phyloP scores from a whole-genome alignment of 2,888 invertebrate genomes.

The Drosophila heteroneura region DNA sequence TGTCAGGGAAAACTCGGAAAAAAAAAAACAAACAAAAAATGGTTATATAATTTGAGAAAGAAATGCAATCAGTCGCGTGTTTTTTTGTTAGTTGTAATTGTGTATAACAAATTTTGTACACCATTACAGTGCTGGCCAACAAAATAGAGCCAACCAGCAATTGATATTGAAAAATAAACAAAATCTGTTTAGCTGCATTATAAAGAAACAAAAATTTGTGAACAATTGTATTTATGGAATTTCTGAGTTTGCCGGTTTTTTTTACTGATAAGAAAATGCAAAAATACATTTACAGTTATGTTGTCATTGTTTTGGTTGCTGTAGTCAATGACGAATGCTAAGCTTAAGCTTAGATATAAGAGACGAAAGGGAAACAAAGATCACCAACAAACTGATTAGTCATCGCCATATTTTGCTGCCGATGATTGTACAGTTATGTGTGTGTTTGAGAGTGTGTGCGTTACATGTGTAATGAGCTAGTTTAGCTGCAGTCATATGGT shows the following conservation, averaged over 20 bases:
- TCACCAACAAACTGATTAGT: conserved; percentile 35
- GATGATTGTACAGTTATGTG: conserved; percentile 18
- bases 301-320: not conserved
- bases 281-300: not conserved
- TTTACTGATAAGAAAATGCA: conserved; percentile 25
- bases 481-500: conserved; percentile 35
- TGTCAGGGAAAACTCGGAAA: not conserved
- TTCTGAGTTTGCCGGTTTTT: conserved; percentile 8
- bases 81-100: not conserved
- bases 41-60: not conserved
- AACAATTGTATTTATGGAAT: conserved; percentile 1
- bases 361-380: conserved; percentile 7
- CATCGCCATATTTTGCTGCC: conserved; percentile 26
- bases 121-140: not conserved
- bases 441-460: not conserved
- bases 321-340: conserved; percentile 35
- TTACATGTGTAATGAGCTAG: conserved; percentile 20
- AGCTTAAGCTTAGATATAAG: conserved; percentile 4
- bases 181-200: not conserved
- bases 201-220: not conserved
- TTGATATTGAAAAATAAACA: not conserved
- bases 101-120: not conserved
- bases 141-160: not conserved
- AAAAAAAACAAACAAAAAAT: not conserved
- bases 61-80: not conserved